Conservation (phyloP, 2,888 invertebrate species). For the Idaea straminata region DNA sequence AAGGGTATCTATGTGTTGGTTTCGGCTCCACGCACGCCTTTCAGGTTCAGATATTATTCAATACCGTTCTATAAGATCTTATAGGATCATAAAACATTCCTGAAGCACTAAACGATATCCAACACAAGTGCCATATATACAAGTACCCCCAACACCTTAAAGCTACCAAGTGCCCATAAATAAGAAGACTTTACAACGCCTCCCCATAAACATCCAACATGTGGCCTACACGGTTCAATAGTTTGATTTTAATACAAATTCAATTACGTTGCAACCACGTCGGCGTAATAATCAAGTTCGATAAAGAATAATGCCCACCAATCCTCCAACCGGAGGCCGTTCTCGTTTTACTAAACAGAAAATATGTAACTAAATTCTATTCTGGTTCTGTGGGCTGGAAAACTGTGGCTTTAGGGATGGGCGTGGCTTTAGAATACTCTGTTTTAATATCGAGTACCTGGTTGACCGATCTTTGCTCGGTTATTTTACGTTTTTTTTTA, state of each 20-base stretch:
- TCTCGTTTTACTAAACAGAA: slow-evolving; percentile 51
- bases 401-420: slow-evolving; percentile 41
- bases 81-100: not conserved
- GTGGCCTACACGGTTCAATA: slow-evolving; percentile 15
- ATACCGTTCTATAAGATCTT: not conserved
- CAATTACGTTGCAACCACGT: slow-evolving; percentile 26
- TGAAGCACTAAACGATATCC: not conserved
- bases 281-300: slow-evolving; percentile 34
- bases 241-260: slow-evolving; percentile 31
- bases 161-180: slow-evolving; percentile 11
- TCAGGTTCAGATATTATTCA: not conserved
- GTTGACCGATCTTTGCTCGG: too few relatives aligned
- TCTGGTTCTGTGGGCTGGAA: slow-evolving; percentile 56
- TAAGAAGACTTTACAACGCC: slow-evolving; percentile 17
- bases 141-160: not conserved
- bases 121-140: not conserved
- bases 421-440: not conserved
- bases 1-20: too few relatives aligned
- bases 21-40: not conserved
- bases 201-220: slow-evolving; percentile 11
- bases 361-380: slow-evolving; percentile 59
- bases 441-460: not conserved
- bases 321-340: slow-evolving; percentile 28
- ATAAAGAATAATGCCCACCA: slow-evolving; percentile 33
- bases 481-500: too few relatives aligned